Evolutionary conservation across 2,113 vertebrate genomes (phyloP), one percentile per base, ranked within the genome.

Genomic region (Pogona vitticeps): DNA sequence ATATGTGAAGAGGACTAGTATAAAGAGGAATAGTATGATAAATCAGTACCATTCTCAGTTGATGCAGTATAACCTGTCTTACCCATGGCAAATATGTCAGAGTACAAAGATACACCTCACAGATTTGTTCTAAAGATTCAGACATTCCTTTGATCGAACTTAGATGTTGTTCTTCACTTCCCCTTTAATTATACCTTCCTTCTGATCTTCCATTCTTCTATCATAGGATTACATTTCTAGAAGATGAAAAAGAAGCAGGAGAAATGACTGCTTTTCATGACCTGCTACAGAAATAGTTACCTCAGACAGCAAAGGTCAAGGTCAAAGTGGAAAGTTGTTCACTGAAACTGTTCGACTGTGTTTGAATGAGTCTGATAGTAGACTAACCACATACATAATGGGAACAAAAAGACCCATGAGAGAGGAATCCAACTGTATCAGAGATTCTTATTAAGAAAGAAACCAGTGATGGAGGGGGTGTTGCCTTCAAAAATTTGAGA

Each of bases 311-410:
- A 0, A 86, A 89, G 83, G 88, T 90, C 59, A 90, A 33, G 80
- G 80, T 90, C 79, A 90, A 68, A 83, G 40, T 72, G 88, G 88
- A 94, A 91, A 68, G 42, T 15, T 85, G 42, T 31, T 89, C 58
- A 12, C 73, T 76, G 28, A 65, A 33, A 59, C 33, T 81, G n/a
- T 26, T 52, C 20, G 42, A 75, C 58, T 82, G 33, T 38, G 18
- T 38, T 63, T 77, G 61, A 77, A 68, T 78, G 61, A 83, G 26
- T 90, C 20, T 87, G 72, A 87, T 18, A 86, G 73, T 85, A 86
- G 0, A 0, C 42, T 58, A 79, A 26, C 33, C 73, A 79, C 20
- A 1, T 36, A 52, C 0, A 42, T n/a, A 31, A n/a, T 9, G 73
- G 70, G 82, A 13, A 40, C 80, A 63, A 83, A 80, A 2, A 88